phyloP scores from a whole-genome alignment of 1,140 invertebrate genomes.

The Epicauta chinensis region DNA sequence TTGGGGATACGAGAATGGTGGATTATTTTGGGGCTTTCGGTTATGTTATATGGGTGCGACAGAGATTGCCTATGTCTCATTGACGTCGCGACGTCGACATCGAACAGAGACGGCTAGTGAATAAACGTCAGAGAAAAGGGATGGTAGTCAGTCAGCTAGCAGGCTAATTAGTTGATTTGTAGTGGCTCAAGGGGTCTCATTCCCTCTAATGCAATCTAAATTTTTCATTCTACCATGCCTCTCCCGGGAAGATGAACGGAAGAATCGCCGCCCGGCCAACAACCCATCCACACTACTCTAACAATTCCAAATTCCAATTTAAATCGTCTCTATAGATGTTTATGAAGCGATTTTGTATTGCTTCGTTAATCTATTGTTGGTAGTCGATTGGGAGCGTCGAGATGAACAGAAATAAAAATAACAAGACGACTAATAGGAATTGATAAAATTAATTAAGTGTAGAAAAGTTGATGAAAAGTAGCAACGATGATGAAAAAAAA shows the following conservation, averaged over 20 bases:
- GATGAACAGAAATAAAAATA: too few species aligned
- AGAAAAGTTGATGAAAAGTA: too few species aligned
- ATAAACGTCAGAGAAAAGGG: background rate
- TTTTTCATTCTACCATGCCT: constrained; percentile 37
- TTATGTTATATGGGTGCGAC: constrained; percentile 4
- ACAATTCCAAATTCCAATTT: constrained; percentile 13
- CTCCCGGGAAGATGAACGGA: constrained; percentile 30
- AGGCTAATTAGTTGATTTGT: constrained; percentile 43
- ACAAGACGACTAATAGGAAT: too few species aligned
- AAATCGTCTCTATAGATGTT: background rate
- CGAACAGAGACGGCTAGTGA: constrained; percentile 5
- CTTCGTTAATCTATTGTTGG: too few species aligned
- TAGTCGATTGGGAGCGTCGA: too few species aligned
- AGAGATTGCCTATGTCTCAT: constrained; percentile 6
- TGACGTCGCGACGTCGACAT: too few species aligned
- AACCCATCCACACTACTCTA: background rate
- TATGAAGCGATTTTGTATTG: too few species aligned
- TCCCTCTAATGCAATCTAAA: constrained; percentile 43
- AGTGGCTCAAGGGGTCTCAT: constrained; percentile 39
- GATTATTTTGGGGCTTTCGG: too few species aligned
- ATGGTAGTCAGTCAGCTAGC: constrained; percentile 24
- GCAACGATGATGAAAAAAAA: background rate
- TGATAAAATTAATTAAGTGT: too few species aligned
- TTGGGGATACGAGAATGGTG: too few species aligned
- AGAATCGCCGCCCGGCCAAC: constrained; percentile 8